A percentile compares a stretch with the other conserved stretches of the same genome.
phyloP scores from a whole-genome alignment of 2,797 vertebrate species.

The Aphelocoma californica region DNA sequence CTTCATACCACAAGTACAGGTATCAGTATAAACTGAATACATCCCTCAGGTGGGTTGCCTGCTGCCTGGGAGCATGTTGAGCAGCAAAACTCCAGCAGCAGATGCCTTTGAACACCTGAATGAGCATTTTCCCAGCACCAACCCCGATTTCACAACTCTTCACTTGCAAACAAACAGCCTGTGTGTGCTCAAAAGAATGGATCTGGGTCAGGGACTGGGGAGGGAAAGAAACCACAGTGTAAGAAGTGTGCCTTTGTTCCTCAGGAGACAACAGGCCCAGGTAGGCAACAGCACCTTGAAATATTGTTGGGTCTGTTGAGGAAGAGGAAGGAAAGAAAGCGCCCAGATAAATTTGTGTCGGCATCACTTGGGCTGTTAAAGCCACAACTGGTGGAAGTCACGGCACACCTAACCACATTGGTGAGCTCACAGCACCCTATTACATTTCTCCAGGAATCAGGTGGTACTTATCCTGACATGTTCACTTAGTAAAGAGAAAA shows the following conservation, averaged over 20 bases:
- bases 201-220: neutral
- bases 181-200: neutral
- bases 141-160: neutral
- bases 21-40: neutral
- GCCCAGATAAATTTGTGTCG: accelerated
- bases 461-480: neutral
- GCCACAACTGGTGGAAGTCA: neutral
- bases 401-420: neutral
- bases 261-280: neutral
- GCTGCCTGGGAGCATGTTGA: neutral
- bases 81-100: neutral
- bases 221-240: neutral
- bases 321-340: neutral
- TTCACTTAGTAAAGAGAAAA: neutral
- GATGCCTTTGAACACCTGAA: neutral
- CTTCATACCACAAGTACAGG: neutral
- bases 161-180: neutral
- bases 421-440: neutral
- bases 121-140: neutral
- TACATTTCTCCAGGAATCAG: neutral
- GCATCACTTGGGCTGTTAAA: neutral
- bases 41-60: accelerated
- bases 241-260: neutral
- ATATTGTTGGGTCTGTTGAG: neutral
- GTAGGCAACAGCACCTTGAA: neutral